Evolutionary conservation across 2,888 invertebrate genomes (phyloP).

Genomic region (Labia minor): DNA sequence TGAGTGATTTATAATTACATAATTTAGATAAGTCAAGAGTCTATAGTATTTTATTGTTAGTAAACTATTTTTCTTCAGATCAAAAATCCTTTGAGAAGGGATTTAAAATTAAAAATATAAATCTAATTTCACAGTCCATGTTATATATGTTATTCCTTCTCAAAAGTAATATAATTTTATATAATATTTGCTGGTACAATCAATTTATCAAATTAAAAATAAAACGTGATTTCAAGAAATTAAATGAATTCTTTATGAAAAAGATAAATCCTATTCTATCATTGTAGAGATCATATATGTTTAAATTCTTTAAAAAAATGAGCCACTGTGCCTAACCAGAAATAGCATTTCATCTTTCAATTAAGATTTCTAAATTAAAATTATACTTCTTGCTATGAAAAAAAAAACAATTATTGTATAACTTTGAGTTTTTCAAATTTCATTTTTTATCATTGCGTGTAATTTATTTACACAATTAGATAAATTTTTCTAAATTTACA

Average conservation of each 20-base stretch:
- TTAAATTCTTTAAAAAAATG: background rate
- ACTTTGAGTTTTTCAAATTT: background rate
- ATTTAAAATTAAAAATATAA: background rate
- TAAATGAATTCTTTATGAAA: background rate
- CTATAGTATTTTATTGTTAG: background rate
- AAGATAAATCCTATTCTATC: background rate
- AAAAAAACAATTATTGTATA: background rate
- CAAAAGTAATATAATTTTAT: background rate
- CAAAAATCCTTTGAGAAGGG: background rate
- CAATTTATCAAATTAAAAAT: background rate
- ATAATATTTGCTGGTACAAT: constrained; percentile 2
- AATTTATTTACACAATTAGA: too few relatives aligned
- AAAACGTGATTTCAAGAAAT: background rate
- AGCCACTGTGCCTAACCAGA: constrained; percentile 6
- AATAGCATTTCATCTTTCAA: background rate
- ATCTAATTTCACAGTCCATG: background rate
- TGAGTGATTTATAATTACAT: too few relatives aligned
- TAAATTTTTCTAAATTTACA: too few relatives aligned
- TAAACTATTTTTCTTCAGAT: background rate
- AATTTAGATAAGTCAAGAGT: too few relatives aligned
- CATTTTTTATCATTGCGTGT: too few relatives aligned
- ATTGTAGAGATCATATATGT: background rate
- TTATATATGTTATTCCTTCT: background rate
- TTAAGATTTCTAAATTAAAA: background rate
- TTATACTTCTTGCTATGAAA: background rate